Conservation (phyloP, 2,797 vertebrate genomes). For the Acanthornis magna region DNA sequence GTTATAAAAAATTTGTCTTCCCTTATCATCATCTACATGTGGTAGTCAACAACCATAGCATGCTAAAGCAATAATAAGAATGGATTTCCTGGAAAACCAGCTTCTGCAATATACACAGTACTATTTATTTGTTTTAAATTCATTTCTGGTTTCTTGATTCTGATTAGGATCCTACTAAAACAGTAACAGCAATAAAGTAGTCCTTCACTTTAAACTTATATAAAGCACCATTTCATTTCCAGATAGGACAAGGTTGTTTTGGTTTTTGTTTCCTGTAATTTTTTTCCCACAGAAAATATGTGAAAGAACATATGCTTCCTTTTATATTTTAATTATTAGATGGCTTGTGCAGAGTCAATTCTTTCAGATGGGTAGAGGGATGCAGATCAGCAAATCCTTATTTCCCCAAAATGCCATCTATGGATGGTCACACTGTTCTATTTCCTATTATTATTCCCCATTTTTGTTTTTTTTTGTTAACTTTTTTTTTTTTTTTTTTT, state of each 20-base stretch:
- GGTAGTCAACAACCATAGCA: not conserved
- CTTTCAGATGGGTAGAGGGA: not conserved
- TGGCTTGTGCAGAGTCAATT: not conserved
- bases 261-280: fast-evolving
- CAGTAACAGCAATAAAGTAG: not conserved
- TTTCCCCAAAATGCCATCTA: not conserved
- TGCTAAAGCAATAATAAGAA: not conserved
- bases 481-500: not conserved
- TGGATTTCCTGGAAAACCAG: not conserved
- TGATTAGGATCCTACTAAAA: not conserved
- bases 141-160: not conserved
- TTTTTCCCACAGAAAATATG: not conserved
- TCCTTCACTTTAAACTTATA: not conserved
- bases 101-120: not conserved
- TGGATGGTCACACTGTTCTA: not conserved
- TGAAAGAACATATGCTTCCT: not conserved
- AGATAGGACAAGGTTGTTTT: fast-evolving
- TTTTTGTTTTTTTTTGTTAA: not conserved
- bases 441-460: not conserved
- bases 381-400: not conserved
- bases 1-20: not conserved
- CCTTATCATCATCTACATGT: not conserved
- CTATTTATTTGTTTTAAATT: not conserved
- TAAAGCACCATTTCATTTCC: not conserved
- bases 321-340: not conserved